Evolutionary conservation across 2,113 vertebrate genomes (phyloP), one percentile per base, ranked within the genome.

Genomic region (Xerus inauris): DNA sequence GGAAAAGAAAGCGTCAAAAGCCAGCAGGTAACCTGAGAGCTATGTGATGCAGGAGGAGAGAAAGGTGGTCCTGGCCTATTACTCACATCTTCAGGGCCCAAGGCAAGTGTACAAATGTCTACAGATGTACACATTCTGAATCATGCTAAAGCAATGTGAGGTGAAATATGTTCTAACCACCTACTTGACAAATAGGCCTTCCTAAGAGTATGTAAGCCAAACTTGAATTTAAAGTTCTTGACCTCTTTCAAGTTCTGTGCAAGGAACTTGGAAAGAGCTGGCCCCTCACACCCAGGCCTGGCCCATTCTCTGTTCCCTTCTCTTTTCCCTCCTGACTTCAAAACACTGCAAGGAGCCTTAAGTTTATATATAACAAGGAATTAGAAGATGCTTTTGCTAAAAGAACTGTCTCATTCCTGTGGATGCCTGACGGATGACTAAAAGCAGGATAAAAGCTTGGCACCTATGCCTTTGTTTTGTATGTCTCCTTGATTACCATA

Each of bases 1-100:
- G 73, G 71, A 92, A 92, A 59, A 79, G 28, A 59, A 92, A 77
- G 67, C 40, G 51, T 71, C 47, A 62, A 83, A 91, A 92, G 24
- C 40, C 1, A 17, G 10, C 45, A 40, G 4, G 1, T 62, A 73
- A 4, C 24, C 26, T 17, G 35, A 83, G n/a, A 28, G 17, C 26
- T 4, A 5, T 5, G 17, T 12, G 30, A 22, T 40, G 16, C 38
- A 45, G 83, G 57, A 5, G 8, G 62, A 7, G 9, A 38, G 8
- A 16, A 35, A 67, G 64, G 7, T 19, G 24, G 19, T 28, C 6
- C 24, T 0, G 57, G 45, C n/a, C 30, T 38, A 32, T 49, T 35
- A 38, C n/a, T 59, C 8, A 62, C 10, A 30, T 54, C 59, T 65
- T 20, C 16, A 9, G n/a, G 40, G 65, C 14, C 32, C 75, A n/a